A percentile compares a stretch with the other conserved stretches of the same genome.
phyloP scores from a whole-genome alignment of 2,797 vertebrate species.

The Silurus aristotelis region DNA sequence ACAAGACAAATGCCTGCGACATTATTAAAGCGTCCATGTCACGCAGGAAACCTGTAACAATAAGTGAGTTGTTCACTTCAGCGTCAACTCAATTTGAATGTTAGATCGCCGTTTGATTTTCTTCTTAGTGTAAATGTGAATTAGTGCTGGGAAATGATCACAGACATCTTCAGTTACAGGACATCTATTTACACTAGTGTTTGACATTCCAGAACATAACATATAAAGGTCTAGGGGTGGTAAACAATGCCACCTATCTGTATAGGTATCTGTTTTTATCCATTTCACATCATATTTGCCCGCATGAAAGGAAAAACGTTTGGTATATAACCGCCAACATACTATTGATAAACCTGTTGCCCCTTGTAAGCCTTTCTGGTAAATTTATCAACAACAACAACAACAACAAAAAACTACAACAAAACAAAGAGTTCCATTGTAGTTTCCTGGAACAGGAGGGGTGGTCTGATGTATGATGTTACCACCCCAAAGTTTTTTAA shows the following conservation, averaged over 20 bases:
- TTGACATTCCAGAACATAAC: not conserved
- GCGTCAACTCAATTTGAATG: not conserved
- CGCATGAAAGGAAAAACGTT: not conserved
- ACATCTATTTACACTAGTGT: not conserved
- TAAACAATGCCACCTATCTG: not conserved
- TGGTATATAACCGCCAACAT: not conserved
- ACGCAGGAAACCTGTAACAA: conserved; percentile 72
- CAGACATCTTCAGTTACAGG: not conserved
- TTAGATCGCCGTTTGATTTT: not conserved
- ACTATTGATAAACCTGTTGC: not conserved
- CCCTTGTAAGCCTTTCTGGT: not conserved
- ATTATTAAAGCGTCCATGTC: conserved; percentile 88
- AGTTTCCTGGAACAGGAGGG: not conserved
- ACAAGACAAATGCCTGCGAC: conserved; percentile 87
- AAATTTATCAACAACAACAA: no score
- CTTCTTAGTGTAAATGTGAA: not conserved
- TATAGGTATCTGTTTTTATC: not conserved
- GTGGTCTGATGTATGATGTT: not conserved
- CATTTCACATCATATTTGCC: not conserved
- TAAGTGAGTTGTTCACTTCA: conserved; percentile 70
- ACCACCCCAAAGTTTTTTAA: not conserved
- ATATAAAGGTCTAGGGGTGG: not conserved
- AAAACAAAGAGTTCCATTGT: no score
- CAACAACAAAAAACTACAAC: not conserved
- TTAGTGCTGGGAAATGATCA: not conserved